These are phyloP conservation scores for Zosterops japonicus DNA, from an alignment of 2,113 vertebrate genomes.

Conservation along the genomic window DNA sequence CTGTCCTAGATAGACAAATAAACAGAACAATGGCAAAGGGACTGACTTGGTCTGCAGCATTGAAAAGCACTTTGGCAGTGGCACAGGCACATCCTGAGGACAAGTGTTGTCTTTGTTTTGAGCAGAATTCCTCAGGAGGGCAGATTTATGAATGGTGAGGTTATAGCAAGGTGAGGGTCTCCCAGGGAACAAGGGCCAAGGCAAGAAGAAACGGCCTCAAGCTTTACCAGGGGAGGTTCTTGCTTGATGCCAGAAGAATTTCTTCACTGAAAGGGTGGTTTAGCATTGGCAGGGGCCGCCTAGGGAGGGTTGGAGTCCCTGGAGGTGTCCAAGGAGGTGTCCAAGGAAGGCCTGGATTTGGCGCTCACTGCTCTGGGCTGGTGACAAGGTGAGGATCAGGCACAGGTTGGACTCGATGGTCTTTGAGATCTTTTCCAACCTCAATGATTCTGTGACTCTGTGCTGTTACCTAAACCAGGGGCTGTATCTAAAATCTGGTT, in stretches of 20 bases:
- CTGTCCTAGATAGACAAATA: not conserved
- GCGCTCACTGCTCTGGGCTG: not conserved
- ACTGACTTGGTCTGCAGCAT: not conserved
- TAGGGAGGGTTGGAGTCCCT: not conserved
- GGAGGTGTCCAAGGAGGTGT: not conserved
- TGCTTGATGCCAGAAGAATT: not conserved
- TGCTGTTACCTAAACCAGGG: not conserved
- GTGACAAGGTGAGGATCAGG: not conserved
- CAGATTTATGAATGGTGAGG: not conserved
- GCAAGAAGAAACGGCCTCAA: not conserved
- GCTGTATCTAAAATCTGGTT: not conserved
- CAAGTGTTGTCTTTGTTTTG: not conserved
- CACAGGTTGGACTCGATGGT: not conserved
- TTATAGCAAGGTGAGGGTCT: not conserved
- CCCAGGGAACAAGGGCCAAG: not conserved
- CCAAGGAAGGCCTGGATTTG: rapidly evolving
- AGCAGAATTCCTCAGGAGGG: not conserved
- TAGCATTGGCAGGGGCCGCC: not conserved
- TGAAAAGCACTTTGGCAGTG: not conserved
- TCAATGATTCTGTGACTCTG: not conserved
- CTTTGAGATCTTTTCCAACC: not conserved
- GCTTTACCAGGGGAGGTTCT: not conserved
- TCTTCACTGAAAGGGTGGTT: not conserved
- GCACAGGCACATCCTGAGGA: not conserved
- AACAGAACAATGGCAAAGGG: not conserved